These are phyloP conservation scores for Ptyas mucosa DNA, from an alignment of 2,113 vertebrate species.

Conservation along the genomic window DNA sequence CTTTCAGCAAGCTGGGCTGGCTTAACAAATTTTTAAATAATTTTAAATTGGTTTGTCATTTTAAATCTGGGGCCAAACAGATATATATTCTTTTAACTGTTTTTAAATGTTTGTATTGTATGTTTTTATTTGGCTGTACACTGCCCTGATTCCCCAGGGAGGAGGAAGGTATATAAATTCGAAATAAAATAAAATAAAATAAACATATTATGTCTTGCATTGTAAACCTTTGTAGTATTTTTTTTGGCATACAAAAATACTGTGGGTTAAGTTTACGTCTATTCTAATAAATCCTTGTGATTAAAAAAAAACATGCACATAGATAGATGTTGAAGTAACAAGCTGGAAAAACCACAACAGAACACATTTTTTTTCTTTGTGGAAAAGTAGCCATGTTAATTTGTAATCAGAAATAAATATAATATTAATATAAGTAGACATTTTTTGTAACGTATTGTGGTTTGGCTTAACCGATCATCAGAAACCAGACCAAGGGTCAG, in stretches of 20 bases:
- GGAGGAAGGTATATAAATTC: no score
- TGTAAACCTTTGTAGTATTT: not conserved
- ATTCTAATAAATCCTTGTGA: not conserved
- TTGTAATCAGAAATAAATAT: not conserved
- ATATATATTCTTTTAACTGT: no score
- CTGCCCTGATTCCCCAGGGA: no score
- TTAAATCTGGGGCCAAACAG: no score
- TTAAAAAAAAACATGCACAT: not conserved
- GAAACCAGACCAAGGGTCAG: not conserved
- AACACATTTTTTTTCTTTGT: not conserved
- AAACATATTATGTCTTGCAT: not conserved
- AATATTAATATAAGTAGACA: not conserved
- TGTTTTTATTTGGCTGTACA: no score
- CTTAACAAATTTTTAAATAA: no score
- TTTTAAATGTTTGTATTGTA: no score
- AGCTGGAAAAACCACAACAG: not conserved
- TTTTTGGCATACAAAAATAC: not conserved
- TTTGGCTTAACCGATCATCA: not conserved
- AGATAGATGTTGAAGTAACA: not conserved
- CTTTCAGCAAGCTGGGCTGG: no score
- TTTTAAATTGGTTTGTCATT: no score
- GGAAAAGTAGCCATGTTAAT: not conserved
- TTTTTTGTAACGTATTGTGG: not conserved
- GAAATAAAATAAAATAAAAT: no score
- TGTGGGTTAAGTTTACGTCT: not conserved